Evolutionary conservation across 2,888 invertebrate species (phyloP), one percentile per base, ranked within the genome.

Genomic region (Drosophila lutescens): DNA sequence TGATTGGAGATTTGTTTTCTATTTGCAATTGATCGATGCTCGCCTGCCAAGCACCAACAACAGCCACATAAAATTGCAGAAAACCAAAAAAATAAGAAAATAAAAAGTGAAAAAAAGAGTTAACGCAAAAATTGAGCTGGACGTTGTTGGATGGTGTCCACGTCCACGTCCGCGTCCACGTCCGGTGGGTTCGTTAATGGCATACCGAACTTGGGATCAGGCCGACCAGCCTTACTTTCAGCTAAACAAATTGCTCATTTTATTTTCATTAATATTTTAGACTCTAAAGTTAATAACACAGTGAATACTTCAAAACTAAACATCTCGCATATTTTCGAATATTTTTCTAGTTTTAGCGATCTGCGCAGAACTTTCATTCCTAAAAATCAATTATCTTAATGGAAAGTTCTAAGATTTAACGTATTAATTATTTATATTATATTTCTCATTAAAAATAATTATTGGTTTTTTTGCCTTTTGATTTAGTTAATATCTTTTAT

Each of bases 1-100:
- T 79, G 84, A 84, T 84, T 84, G 85, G 76, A 77, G 84, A 80
- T 86, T 86, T 84, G 82, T 84, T 83, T 86, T 83, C 82, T 81
- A 84, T 86, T 82, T 79, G 79, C 79, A 77, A 84, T 77, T 86
- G 82, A 83, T 83, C 77, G 85, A 86, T 83, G 82, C 72, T 67
- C 76, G 57, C 67, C 74, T 70, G 77, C 66, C 67, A 66, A 65
- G 43, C 46, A 61, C 32, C 13, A 47, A 32, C 49, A 44, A 51
- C 56, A n/a, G 47, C 23, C 62, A 38, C 47, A 47, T 32, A n/a
- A 61, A 62, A 61, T 43, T 32, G 40, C n/a, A 54, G 8, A 40
- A 67, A 15, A 26, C 26, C 26, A 26, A 26, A 26, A 26, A 26
- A 0, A 26, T 6, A n/a, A 20, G 3, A 20, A 20, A 20, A 20